Percentiles rank a stretch among this genome's conserved stretches.
phyloP scores from a whole-genome alignment of 1,140 invertebrate species.

The Bombus sibiricus region DNA sequence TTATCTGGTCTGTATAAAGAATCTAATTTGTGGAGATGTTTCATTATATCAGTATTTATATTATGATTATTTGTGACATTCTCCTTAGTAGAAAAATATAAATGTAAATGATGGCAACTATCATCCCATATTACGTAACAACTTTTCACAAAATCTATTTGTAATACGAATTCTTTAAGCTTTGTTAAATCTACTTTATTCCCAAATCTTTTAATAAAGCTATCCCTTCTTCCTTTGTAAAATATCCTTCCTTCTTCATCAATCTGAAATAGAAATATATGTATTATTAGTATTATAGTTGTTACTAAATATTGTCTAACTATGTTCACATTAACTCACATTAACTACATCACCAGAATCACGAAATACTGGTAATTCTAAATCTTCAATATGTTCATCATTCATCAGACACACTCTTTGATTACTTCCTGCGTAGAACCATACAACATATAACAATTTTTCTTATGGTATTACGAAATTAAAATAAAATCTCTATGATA shows the following conservation, averaged over 20 bases:
- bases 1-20: constrained; percentile 71
- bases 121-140: constrained; percentile 83
- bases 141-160: constrained; percentile 80
- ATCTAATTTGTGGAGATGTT: constrained; percentile 65
- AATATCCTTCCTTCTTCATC: constrained; percentile 82
- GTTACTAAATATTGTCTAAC: background rate
- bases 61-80: constrained; percentile 51
- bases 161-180: constrained; percentile 84
- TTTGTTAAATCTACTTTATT: constrained; percentile 85
- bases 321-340: constrained; percentile 54
- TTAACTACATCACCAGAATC: constrained; percentile 87
- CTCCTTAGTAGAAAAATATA: constrained; percentile 77
- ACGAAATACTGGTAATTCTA: constrained; percentile 82
- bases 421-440: constrained; percentile 83
- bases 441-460: constrained; percentile 15
- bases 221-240: constrained; percentile 86
- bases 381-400: constrained; percentile 80
- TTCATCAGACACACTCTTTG: constrained; percentile 85
- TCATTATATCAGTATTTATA: constrained; percentile 79
- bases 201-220: constrained; percentile 89
- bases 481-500: constrained; percentile 17
- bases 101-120: constrained; percentile 80
- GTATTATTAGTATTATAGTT: background rate
- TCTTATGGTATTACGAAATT: constrained; percentile 15
- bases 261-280: constrained; percentile 71